Conservation (phyloP, 2,797 vertebrate genomes). For the Dicrostonyx torquatus region DNA sequence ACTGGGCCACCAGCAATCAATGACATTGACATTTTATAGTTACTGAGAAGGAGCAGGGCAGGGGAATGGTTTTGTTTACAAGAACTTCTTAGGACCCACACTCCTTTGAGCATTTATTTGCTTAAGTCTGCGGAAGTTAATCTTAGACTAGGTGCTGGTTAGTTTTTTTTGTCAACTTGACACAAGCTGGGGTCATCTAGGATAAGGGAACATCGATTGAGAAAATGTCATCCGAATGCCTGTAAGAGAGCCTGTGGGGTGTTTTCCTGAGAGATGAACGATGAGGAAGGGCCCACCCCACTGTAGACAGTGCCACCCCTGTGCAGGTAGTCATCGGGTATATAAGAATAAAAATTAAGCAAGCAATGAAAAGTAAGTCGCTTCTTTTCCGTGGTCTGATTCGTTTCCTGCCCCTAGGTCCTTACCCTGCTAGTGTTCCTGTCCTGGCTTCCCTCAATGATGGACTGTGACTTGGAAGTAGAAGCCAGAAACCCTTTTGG, state of each 20-base stretch:
- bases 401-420: neutral
- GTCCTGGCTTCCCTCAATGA: neutral
- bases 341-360: neutral
- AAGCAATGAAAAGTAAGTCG: neutral
- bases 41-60: neutral
- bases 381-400: neutral
- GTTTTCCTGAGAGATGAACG: neutral
- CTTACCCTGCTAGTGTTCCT: neutral
- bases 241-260: neutral
- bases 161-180: neutral
- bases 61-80: neutral
- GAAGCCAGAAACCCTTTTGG: too few species aligned
- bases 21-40: neutral
- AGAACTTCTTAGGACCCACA: neutral
- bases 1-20: too few species aligned
- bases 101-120: neutral
- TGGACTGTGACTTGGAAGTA: neutral
- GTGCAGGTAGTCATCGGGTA: neutral
- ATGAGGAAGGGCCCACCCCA: neutral
- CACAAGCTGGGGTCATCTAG: neutral
- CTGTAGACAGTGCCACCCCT: neutral
- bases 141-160: neutral
- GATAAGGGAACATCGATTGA: neutral
- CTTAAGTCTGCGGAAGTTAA: conserved; percentile 5
- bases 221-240: neutral